Conservation (phyloP, 2,797 vertebrate genomes). For the Urocyon cinereoargenteus region DNA sequence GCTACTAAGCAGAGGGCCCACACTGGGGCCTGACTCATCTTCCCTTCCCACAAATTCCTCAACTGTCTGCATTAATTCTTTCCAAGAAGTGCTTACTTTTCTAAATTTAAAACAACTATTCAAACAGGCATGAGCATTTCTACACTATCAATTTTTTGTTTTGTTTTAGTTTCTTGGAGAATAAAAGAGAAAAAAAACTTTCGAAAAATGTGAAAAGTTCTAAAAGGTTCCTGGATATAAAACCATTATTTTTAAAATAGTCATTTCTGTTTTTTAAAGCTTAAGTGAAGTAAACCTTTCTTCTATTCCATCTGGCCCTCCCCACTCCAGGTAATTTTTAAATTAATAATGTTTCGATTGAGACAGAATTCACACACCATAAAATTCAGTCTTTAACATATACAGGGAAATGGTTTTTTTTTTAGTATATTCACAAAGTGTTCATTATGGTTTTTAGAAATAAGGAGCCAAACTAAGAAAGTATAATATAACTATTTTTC, state of each 20-base stretch:
- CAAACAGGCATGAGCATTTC: conserved; percentile 6
- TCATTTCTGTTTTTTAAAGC: not conserved
- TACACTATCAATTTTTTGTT: conserved; percentile 13
- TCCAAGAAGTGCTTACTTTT: conserved; percentile 29
- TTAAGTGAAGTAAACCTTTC: not conserved
- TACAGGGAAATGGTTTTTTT: not conserved
- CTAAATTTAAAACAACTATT: conserved; percentile 47
- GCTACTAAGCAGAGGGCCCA: not conserved
- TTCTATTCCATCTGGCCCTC: not conserved
- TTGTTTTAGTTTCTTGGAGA: not conserved
- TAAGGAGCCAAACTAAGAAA: conserved; percentile 50
- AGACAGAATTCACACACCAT: conserved; percentile 42
- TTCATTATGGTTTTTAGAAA: conserved; percentile 24
- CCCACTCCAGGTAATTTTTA: not conserved
- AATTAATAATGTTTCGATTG: not conserved
- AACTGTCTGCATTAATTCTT: not conserved
- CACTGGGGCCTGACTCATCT: conserved; percentile 8
- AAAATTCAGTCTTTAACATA: conserved; percentile 53
- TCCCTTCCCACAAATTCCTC: not conserved
- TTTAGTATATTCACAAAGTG: conserved; percentile 13
- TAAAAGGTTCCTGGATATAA: conserved; percentile 32
- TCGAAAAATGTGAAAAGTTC: not conserved
- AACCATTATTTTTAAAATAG: conserved; percentile 33
- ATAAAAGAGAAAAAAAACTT: not conserved
- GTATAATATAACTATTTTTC: conserved; percentile 16